These are phyloP conservation scores for Drosophila pruinosa DNA, from an alignment of 1,140 invertebrate species.

Conservation along the genomic window DNA sequence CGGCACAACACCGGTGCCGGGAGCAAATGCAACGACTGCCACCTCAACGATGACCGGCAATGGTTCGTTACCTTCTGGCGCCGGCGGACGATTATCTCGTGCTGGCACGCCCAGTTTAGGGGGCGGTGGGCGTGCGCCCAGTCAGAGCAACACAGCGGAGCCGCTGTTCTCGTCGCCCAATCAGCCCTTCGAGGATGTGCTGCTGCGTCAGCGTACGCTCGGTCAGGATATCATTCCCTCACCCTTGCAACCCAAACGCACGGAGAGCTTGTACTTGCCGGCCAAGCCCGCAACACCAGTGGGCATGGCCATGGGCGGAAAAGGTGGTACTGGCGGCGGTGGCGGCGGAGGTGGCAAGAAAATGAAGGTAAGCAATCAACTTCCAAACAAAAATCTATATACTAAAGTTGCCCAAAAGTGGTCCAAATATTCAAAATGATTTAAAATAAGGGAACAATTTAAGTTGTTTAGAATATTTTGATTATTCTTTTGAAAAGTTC, in stretches of 20 bases:
- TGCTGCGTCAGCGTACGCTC: slow-evolving; percentile 89
- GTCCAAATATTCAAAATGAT: too few species aligned
- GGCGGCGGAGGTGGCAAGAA: slow-evolving; percentile 83
- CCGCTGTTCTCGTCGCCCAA: slow-evolving; percentile 64
- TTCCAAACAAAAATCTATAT: too few species aligned
- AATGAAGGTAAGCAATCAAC: slow-evolving; percentile 82
- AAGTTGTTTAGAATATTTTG: too few species aligned
- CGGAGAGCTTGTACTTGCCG: slow-evolving; percentile 91
- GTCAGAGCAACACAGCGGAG: slow-evolving; percentile 54
- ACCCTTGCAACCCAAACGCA: slow-evolving; percentile 92
- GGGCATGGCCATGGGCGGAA: slow-evolving; percentile 81
- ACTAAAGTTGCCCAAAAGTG: too few species aligned
- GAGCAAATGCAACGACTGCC: slow-evolving; percentile 27
- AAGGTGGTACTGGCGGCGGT: slow-evolving; percentile 83
- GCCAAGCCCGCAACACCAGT: slow-evolving; percentile 84
- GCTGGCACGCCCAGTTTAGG: slow-evolving; percentile 82
- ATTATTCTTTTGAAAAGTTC: too few species aligned
- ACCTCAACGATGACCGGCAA: slow-evolving; percentile 82
- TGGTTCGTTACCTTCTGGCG: slow-evolving; percentile 83
- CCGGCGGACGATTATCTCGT: slow-evolving; percentile 82
- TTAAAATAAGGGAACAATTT: too few species aligned
- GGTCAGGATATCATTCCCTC: slow-evolving; percentile 94
- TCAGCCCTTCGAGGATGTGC: slow-evolving; percentile 90
- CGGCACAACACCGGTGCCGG: slow-evolving; percentile 83
- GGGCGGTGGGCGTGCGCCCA: slow-evolving; percentile 51